phyloP scores from a whole-genome alignment of 2,888 invertebrate genomes.

The Ischnura elegans region DNA sequence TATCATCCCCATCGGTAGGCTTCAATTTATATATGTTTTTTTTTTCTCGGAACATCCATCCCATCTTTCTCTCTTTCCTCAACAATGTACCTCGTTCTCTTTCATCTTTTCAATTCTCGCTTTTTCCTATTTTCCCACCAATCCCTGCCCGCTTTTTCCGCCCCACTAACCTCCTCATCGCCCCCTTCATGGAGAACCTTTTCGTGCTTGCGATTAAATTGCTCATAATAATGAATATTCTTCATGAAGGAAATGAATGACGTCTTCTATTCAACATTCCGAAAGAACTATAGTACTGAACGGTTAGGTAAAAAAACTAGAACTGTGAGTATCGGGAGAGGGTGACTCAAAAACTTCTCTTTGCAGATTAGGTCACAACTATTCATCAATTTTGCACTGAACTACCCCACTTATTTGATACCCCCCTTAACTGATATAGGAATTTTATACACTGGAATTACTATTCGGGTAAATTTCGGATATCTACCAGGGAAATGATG shows the following conservation, averaged over 20 bases:
- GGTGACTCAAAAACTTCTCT: too few species aligned
- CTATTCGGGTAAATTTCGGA: too few species aligned
- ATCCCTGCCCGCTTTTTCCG: not conserved
- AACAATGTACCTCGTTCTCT: too few species aligned
- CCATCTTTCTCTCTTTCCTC: too few species aligned
- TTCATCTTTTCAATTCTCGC: not conserved
- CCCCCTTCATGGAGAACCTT: not conserved
- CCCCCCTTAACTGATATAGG: too few species aligned
- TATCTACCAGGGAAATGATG: too few species aligned
- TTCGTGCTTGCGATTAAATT: not conserved
- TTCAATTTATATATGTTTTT: too few species aligned
- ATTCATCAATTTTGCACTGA: too few species aligned
- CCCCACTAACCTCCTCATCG: not conserved
- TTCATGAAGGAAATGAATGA: not conserved
- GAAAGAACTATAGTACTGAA: too few species aligned
- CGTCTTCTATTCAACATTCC: not conserved
- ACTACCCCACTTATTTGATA: too few species aligned
- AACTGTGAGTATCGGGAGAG: not conserved
- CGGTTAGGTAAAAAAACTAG: not conserved
- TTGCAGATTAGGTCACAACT: too few species aligned
- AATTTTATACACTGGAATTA: too few species aligned
- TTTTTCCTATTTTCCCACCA: not conserved
- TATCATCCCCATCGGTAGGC: not conserved
- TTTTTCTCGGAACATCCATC: not conserved
- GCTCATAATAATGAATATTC: not conserved